phyloP scores from a whole-genome alignment of 2,113 vertebrate genomes.

The mouse (Mus musculus) region GRCm39 chr2:96021001-96021500 shows the following conservation, averaged over 20 bases:
- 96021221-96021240: background rate
- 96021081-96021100: background rate
- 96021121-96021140: slow-evolving; percentile 60
- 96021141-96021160: slow-evolving; percentile 20
- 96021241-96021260: background rate
- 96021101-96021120: background rate
- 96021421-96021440: background rate
- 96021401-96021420: background rate
- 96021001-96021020: background rate
- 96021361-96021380: background rate
- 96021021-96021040: background rate
- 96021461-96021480: background rate
- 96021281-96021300: background rate
- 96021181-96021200: background rate
- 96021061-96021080: background rate
- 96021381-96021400: background rate
- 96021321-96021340: background rate
- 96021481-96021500: background rate
- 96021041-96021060: background rate
- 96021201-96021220: background rate
- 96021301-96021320: background rate
- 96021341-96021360: background rate
- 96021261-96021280: background rate
- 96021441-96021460: background rate
- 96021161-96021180: background rate